These are phyloP conservation scores for Oxystoma pomonae DNA, from an alignment of 2,888 invertebrate genomes.

Conservation along the genomic window DNA sequence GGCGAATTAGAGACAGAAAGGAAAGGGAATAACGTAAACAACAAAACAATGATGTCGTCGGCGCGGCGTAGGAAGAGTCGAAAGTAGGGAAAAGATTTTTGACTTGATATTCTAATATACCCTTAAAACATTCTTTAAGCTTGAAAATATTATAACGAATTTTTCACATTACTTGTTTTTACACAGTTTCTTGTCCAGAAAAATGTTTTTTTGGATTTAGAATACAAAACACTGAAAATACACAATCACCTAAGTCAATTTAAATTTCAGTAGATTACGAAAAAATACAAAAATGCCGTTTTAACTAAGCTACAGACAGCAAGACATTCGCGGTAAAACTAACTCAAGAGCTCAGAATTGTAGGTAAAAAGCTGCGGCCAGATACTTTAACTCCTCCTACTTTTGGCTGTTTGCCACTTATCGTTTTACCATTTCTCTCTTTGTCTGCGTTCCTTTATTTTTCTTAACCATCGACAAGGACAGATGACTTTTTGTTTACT, in stretches of 20 bases:
- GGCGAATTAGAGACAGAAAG: constrained; percentile 40
- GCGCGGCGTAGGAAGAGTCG: too few relatives aligned
- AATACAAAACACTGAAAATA: too few relatives aligned
- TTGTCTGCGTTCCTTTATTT: constrained; percentile 32
- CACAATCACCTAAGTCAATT: too few relatives aligned
- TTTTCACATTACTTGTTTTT: too few relatives aligned
- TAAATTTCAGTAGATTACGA: too few relatives aligned
- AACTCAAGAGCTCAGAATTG: constrained; percentile 39
- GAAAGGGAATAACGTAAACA: constrained; percentile 23
- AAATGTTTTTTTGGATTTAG: too few relatives aligned
- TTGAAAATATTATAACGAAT: too few relatives aligned
- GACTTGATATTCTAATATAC: too few relatives aligned
- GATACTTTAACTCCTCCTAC: constrained; percentile 44
- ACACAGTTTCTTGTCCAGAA: too few relatives aligned
- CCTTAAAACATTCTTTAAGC: too few relatives aligned
- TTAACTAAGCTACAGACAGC: background rate
- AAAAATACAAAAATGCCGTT: too few relatives aligned
- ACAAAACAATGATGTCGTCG: background rate
- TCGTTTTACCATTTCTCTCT: constrained; percentile 39
- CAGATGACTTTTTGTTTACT: constrained; percentile 19
- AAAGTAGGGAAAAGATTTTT: too few relatives aligned
- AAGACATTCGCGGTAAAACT: constrained; percentile 37
- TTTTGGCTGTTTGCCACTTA: constrained; percentile 41
- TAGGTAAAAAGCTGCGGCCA: constrained; percentile 30
- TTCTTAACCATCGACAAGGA: constrained; percentile 39